Evolutionary conservation across 2,888 invertebrate genomes (phyloP), one percentile per base, ranked within the genome.

Genomic region (Molanna angustata): DNA sequence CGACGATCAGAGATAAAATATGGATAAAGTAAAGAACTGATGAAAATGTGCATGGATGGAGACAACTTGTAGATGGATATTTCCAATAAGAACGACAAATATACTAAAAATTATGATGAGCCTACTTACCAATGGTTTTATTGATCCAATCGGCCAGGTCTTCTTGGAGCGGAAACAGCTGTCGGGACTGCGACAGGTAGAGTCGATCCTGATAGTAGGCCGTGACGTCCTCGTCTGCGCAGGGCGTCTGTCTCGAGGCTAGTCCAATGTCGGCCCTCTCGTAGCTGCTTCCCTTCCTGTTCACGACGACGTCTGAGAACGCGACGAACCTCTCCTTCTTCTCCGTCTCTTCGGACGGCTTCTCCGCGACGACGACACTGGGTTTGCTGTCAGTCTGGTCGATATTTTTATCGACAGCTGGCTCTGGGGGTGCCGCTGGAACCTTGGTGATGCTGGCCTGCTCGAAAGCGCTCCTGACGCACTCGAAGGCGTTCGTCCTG

Each of bases 111-210:
- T 27, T 27, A 27, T 27, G 4, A 27, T 27, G 27, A 13, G 35
- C 13, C 4, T 35, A 21, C 41, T 41, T 4, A 91, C 92, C 88
- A 60, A 91, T 78, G 50, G 85, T 87, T 68, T 88, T 90, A 68
- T 89, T 89, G 58, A 93, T 84, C 92, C 92, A 93, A 62, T 91
- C 90, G 4, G 91, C 89, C 50, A 92, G 73, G 70, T 93, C 92
- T 67, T 92, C 91, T 69, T 90, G 89, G 58, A 92, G 74, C 0
- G 91, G 91, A 64, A 86, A 83, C 63, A 92, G 76, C 69, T 90
- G 88, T 45, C 87, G 78, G 69, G 86, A 85, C 71, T 91, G 90
- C 56, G 86, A 84, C 65, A 84, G 83, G 65, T 85, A 79, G 62
- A 88, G 83, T 67, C 86, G 80, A 68, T 86, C 86, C 63, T 86